Conservation (phyloP, 2,888 invertebrate species). For the Diaprepes abbreviatus region DNA sequence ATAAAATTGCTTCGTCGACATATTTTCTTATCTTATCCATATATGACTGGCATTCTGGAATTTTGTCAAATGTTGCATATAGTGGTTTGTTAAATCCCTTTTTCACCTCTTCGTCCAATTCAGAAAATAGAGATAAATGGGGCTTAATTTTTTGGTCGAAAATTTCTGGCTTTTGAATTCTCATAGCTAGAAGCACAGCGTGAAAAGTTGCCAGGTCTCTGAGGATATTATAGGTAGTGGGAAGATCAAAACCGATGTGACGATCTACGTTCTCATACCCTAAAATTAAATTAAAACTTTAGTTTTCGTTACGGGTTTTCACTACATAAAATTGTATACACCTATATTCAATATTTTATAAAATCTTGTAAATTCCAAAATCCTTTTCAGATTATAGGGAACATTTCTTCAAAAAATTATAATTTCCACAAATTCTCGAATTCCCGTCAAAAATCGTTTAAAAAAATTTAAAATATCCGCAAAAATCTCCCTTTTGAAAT, state of each 20-base stretch:
- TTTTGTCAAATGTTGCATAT: neutral
- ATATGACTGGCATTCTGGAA: slow-evolving; percentile 10
- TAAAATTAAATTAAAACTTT: slow-evolving; percentile 31
- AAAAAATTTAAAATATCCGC: too few species aligned
- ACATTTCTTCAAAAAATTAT: too few species aligned
- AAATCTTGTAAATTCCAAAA: too few species aligned
- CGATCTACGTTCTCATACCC: slow-evolving; percentile 43
- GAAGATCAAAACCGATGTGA: slow-evolving; percentile 34
- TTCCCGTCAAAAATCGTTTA: too few species aligned
- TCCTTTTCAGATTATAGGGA: too few species aligned
- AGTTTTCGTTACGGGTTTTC: too few species aligned
- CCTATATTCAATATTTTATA: too few species aligned
- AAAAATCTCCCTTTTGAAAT: too few species aligned
- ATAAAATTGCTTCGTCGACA: slow-evolving; percentile 6
- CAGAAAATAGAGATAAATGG: slow-evolving; percentile 19
- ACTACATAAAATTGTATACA: too few species aligned
- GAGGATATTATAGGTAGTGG: slow-evolving; percentile 25
- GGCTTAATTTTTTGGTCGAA: slow-evolving; percentile 36
- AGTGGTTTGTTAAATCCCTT: neutral
- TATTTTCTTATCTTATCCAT: slow-evolving; percentile 7
- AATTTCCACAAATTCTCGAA: too few species aligned
- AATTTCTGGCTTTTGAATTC: slow-evolving; percentile 26
- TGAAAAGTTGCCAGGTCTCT: slow-evolving; percentile 45
- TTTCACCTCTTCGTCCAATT: neutral
- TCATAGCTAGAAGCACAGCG: slow-evolving; percentile 39